Evolutionary conservation across 2,888 invertebrate genomes (phyloP).

Genomic region (Drosophila prolongata): DNA sequence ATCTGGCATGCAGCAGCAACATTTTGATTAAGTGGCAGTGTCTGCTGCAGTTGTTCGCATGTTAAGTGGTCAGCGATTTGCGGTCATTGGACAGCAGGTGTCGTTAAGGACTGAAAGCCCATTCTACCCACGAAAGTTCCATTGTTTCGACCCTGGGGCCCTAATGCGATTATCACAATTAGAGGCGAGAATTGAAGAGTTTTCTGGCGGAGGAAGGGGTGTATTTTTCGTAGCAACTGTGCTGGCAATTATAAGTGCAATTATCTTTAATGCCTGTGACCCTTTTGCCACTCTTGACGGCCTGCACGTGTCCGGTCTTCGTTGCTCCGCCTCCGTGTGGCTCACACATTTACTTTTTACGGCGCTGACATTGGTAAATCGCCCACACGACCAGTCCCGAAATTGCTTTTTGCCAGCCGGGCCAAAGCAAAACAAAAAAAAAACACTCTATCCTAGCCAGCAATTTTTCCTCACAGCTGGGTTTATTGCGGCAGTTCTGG

Average conservation of each 20-base stretch:
- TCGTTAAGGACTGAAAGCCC: constrained; percentile 7
- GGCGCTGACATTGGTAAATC: constrained; percentile 44
- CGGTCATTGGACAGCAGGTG: constrained; percentile 46
- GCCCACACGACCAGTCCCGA: constrained; percentile 43
- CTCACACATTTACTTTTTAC: constrained; percentile 28
- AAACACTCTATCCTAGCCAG: constrained; percentile 11
- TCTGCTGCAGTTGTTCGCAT: constrained; percentile 37
- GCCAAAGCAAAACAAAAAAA: background rate
- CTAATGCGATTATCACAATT: constrained; percentile 63
- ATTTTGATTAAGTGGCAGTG: constrained; percentile 49
- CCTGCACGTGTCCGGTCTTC: constrained; percentile 24
- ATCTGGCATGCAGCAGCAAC: constrained; percentile 43
- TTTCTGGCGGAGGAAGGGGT: background rate
- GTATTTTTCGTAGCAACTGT: constrained; percentile 10
- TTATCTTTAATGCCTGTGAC: constrained; percentile 65
- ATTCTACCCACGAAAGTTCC: background rate
- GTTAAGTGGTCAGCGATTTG: constrained; percentile 65
- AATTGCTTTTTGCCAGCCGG: constrained; percentile 35
- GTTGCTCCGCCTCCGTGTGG: background rate
- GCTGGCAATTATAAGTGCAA: constrained; percentile 65
- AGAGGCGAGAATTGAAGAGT: constrained; percentile 38
- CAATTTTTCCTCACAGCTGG: constrained; percentile 26
- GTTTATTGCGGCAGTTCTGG: constrained; percentile 20
- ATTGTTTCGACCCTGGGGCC: constrained; percentile 7
- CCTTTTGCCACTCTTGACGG: constrained; percentile 54